phyloP scores from a whole-genome alignment of 2,797 vertebrate genomes.

The Lithobates sylvaticus region DNA sequence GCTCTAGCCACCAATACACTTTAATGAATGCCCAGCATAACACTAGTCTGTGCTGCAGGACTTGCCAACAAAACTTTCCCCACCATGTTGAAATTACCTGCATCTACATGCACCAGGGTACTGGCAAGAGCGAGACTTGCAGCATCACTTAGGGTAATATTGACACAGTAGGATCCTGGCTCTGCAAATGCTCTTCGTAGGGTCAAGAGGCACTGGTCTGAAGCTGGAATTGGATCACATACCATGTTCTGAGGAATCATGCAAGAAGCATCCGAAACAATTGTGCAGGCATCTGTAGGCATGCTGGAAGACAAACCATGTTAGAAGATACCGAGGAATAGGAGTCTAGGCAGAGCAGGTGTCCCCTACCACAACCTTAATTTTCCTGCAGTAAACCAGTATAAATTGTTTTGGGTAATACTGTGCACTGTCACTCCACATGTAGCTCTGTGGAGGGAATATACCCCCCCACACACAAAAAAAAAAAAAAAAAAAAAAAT shows the following conservation, averaged over 20 bases:
- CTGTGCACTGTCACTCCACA: no score
- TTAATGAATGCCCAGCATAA: no score
- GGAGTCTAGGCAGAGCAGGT: no score
- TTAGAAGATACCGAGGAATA: not conserved
- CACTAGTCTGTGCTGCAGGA: no score
- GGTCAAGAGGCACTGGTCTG: constrained; percentile 78
- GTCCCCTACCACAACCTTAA: no score
- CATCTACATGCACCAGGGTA: constrained; percentile 82
- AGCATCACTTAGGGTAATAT: constrained; percentile 87
- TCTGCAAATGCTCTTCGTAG: constrained; percentile 84
- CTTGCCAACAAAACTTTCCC: no score
- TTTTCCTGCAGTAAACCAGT: no score
- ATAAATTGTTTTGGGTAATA: no score
- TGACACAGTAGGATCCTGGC: constrained; percentile 91
- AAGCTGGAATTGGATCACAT: constrained; percentile 78
- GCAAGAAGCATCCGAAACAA: constrained; percentile 13
- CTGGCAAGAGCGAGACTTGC: constrained; percentile 83
- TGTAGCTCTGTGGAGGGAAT: no score
- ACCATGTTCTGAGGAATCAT: constrained; percentile 76
- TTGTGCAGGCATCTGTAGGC: constrained; percentile 88
- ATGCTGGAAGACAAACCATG: constrained; percentile 68
- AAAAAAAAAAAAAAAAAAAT: no score
- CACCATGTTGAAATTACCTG: constrained; percentile 66
- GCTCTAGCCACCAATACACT: no score
- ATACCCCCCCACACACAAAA: no score